Conservation (phyloP, 2,113 vertebrate genomes). For the Ia io region DNA sequence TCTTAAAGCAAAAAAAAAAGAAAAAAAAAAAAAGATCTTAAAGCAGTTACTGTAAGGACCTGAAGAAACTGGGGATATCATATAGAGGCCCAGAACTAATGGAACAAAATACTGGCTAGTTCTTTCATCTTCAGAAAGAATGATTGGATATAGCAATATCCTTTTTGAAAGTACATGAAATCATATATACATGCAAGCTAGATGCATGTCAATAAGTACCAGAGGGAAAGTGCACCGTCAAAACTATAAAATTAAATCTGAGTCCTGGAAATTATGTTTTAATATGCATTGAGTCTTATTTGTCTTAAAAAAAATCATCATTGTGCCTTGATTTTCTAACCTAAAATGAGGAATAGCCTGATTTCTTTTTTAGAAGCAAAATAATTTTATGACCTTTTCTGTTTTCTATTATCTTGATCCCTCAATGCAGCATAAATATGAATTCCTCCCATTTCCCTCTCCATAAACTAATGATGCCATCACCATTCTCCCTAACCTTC, state of each 20-base stretch:
- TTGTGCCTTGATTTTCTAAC: background rate
- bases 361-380: background rate
- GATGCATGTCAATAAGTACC: background rate
- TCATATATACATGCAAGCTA: background rate
- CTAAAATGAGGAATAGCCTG: background rate
- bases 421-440: background rate
- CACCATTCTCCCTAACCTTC: background rate
- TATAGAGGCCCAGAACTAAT: background rate
- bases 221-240: background rate
- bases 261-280: slow-evolving; percentile 27
- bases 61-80: background rate
- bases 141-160: background rate
- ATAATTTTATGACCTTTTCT: background rate
- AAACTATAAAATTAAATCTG: background rate
- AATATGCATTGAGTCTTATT: background rate
- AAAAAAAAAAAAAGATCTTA: background rate
- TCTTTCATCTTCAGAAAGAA: background rate
- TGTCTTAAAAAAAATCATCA: background rate
- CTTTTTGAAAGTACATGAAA: background rate
- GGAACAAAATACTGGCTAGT: background rate
- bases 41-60: background rate
- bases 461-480: background rate
- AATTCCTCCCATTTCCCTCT: background rate
- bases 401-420: background rate
- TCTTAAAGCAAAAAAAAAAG: background rate